Base-by-base conservation (phyloP, 2,888 invertebrate species). In the Eledone cirrhosa region DNA sequence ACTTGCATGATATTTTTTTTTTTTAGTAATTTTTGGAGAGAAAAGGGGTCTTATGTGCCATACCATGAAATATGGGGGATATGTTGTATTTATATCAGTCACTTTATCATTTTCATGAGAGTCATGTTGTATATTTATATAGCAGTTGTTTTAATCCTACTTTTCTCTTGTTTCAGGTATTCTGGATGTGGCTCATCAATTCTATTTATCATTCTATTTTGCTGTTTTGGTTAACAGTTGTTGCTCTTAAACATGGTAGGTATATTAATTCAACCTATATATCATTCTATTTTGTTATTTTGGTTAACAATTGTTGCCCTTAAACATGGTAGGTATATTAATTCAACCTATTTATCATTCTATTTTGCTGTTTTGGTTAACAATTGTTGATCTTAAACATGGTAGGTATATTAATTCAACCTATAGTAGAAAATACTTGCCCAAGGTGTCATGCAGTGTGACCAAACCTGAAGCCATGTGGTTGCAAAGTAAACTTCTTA, bases 121-220 rank as follows among this genome's bases (percentile, higher is more conserved):
- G n/a, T n/a, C n/a, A n/a, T 41, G 41, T 11, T 41, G 11, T 11
- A 41, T 5, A n/a, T n/a, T 41, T 41, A 8, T 41, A 41, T 41
- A n/a, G n/a, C 41, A 41, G 11, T 41, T 41, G 11, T 41, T 41
- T 41, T 11, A 41, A 41, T 41, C 41, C 41, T n/a, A 41, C 41
- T 41, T 41, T n/a, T 22, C 72, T 24, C 48, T 48, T 79, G 53
- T 86, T 88, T 8, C 86, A 92, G 92, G 96, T 98, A 82, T 99
- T 99, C 92, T 97, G 98, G 96, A 93, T 97, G 88, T 99, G 99
- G 99, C 97, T 98, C 82, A 91, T 94, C 22, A 97, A 98, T 91
- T 95, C 98, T 33, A 92, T 99, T 89, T 92, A 96, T 88, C 99
- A 99, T 93, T 99, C 99, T 1, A 94, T 97, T 80, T 92, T 98